These are phyloP conservation scores for Polydrusus tereticollis DNA, from an alignment of 2,888 invertebrate species.

Conservation along the genomic window DNA sequence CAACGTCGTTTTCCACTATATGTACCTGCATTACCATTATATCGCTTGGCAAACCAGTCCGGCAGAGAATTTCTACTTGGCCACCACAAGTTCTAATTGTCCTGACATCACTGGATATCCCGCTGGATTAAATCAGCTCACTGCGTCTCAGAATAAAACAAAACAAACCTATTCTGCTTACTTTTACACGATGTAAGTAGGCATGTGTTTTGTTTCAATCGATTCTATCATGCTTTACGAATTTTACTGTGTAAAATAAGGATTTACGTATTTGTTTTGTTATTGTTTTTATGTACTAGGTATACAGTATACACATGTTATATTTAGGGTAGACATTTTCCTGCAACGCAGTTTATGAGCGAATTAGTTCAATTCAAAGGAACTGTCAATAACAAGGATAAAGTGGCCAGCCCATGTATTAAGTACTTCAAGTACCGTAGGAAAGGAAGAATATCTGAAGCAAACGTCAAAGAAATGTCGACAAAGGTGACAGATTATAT, in stretches of 20 bases:
- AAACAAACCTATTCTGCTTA: constrained; percentile 24
- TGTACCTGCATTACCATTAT: constrained; percentile 41
- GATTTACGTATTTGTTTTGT: no score
- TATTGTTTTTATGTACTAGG: no score
- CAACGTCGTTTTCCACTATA: constrained; percentile 22
- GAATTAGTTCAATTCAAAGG: no score
- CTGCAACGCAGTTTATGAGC: no score
- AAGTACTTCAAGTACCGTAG: no score
- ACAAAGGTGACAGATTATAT: no score
- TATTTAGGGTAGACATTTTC: no score
- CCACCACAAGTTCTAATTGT: constrained; percentile 48
- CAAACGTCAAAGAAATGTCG: no score
- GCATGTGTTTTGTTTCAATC: not conserved
- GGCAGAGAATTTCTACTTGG: constrained; percentile 35
- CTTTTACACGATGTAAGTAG: constrained; percentile 11
- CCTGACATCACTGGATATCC: constrained; percentile 51
- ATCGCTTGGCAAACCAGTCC: constrained; percentile 21
- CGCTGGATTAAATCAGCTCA: constrained; percentile 47
- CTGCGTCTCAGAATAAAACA: constrained; percentile 34
- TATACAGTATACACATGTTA: no score
- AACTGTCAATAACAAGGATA: no score
- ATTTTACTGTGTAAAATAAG: not conserved
- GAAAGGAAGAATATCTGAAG: no score
- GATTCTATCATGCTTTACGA: not conserved
- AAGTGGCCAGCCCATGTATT: no score